Conservation (phyloP, 2,797 vertebrate species). For the Sarcophilus harrisii region DNA sequence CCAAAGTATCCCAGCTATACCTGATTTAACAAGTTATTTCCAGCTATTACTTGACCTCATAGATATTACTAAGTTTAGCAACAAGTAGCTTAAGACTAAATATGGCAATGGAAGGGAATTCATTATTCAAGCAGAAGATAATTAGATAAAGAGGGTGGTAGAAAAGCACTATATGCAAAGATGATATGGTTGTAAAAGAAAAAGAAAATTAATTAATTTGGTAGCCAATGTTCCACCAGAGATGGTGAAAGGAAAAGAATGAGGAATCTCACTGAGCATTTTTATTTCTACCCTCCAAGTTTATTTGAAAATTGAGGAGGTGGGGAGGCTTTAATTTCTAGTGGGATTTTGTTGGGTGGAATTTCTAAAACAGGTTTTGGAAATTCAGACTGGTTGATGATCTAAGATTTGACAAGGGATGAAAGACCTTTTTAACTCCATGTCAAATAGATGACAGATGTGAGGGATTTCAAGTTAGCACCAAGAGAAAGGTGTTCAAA, state of each 20-base stretch:
- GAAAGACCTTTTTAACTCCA: neutral
- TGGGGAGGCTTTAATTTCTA: neutral
- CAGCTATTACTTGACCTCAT: neutral
- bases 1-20: neutral
- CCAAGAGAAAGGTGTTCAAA: neutral
- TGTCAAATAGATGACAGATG: neutral
- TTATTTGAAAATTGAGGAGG: neutral
- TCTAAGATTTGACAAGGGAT: neutral
- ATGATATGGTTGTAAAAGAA: neutral
- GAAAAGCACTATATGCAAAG: neutral
- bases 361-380: neutral
- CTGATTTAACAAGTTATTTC: neutral
- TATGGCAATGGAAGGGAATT: neutral
- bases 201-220: neutral
- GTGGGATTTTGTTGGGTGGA: neutral
- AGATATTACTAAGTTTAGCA: neutral
- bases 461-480: neutral
- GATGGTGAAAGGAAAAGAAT: neutral
- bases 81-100: neutral
- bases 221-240: neutral
- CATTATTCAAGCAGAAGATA: neutral
- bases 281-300: neutral
- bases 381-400: neutral
- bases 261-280: neutral
- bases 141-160: neutral